Evolutionary conservation across 2,113 vertebrate species (phyloP).

Genomic region (Scytalopus superciliaris): DNA sequence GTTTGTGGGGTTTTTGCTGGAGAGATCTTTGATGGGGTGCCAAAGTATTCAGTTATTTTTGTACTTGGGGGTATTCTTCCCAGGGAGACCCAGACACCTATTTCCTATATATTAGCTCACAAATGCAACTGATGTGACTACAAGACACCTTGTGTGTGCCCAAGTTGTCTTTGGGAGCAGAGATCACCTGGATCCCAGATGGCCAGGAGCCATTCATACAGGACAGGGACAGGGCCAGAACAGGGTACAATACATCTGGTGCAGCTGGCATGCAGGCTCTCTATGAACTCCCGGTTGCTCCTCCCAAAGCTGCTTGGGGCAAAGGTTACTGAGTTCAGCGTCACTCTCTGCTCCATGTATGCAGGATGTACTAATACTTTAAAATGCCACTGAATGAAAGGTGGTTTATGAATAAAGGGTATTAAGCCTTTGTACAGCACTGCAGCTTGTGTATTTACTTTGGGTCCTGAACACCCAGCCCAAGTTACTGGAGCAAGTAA

Average conservation of each 20-base stretch:
- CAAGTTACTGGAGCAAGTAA: slow-evolving; percentile 49
- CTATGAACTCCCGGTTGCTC: neutral
- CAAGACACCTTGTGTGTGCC: neutral
- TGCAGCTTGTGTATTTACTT: neutral
- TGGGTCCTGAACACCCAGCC: slow-evolving; percentile 40
- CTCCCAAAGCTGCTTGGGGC: neutral
- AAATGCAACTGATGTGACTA: neutral
- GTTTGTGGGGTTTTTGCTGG: neutral
- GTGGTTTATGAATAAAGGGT: neutral
- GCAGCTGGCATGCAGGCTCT: neutral
- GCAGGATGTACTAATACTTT: neutral
- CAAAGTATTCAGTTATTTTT: neutral
- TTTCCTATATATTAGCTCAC: neutral
- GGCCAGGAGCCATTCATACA: rapidly evolving
- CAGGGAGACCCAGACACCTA: rapidly evolving
- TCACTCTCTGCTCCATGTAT: neutral
- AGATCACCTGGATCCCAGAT: neutral
- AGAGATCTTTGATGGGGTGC: neutral
- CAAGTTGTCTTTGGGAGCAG: neutral
- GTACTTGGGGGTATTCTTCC: neutral
- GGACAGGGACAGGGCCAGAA: neutral
- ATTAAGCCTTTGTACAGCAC: slow-evolving; percentile 25
- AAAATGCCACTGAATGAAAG: neutral
- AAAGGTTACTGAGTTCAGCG: neutral
- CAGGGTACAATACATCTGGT: neutral